Evolutionary conservation across 92 coral and sea anemone species (phyloP).

Genomic region (Umimayanthus kanabou): DNA sequence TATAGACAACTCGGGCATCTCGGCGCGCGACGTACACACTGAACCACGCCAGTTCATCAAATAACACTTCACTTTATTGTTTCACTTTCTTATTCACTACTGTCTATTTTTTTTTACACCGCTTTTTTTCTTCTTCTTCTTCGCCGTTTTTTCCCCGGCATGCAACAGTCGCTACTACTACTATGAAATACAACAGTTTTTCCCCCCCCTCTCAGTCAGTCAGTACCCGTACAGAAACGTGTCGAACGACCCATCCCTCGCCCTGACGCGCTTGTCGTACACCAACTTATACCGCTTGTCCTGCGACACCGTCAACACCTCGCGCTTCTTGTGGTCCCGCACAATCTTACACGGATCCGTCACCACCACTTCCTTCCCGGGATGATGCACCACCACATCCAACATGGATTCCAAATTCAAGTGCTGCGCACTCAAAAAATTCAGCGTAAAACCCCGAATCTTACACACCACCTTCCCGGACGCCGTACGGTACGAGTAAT

Average conservation of each 20-base stretch:
- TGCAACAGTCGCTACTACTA: too few relatives aligned
- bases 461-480: background rate
- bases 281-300: background rate
- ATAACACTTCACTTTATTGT: too few relatives aligned
- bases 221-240: background rate
- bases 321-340: background rate
- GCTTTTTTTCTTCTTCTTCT: too few relatives aligned
- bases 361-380: background rate
- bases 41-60: too few relatives aligned
- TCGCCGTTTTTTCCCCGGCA: too few relatives aligned
- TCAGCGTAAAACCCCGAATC: background rate
- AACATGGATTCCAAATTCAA: background rate
- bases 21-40: too few relatives aligned
- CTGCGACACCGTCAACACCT: background rate
- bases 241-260: background rate
- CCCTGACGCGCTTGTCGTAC: background rate
- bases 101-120: too few relatives aligned
- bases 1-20: background rate
- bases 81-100: too few relatives aligned
- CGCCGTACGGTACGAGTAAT: background rate
- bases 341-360: background rate
- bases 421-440: background rate
- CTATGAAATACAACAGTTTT: too few relatives aligned
- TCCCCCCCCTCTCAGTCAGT: too few relatives aligned
- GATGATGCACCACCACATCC: background rate